Evolutionary conservation across 37 sponge, comb jelly and placozoan genomes (phyloP).

Genomic region (Ianthella basta): DNA sequence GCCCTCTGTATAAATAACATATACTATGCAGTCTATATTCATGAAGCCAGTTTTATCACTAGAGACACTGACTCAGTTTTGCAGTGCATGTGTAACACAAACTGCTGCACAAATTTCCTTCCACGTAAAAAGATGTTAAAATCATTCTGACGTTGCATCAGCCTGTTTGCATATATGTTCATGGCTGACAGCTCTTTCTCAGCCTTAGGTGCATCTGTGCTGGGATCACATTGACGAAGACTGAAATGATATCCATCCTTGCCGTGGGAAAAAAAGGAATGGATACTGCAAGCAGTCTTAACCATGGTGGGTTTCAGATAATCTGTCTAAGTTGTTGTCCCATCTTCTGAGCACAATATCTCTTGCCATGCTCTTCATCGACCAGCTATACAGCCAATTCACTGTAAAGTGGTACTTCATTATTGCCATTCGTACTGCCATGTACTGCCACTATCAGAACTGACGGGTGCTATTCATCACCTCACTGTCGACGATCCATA

Average conservation of each 20-base stretch:
- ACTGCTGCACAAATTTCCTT: constrained; percentile 60
- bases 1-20: too few relatives aligned
- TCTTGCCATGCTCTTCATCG: constrained; percentile 41
- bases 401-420: constrained; percentile 37
- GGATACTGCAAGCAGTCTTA: constrained; percentile 45
- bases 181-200: constrained; percentile 46
- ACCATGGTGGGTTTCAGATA: constrained; percentile 41
- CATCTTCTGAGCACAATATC: constrained; percentile 35
- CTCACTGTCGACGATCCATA: too few relatives aligned
- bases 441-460: too few relatives aligned
- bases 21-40: too few relatives aligned
- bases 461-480: too few relatives aligned
- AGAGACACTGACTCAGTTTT: constrained; percentile 70
- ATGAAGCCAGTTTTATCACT: too few relatives aligned
- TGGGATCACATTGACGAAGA: constrained; percentile 32
- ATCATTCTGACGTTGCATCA: constrained; percentile 41
- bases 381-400: constrained; percentile 37
- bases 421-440: constrained; percentile 37
- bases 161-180: constrained; percentile 37
- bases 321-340: constrained; percentile 12
- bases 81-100: constrained; percentile 53
- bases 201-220: background rate
- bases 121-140: background rate
- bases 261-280: constrained; percentile 23
- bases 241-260: constrained; percentile 41